Evolutionary conservation across 1,140 invertebrate genomes (phyloP).

Genomic region (Temnothorax longispinosus): DNA sequence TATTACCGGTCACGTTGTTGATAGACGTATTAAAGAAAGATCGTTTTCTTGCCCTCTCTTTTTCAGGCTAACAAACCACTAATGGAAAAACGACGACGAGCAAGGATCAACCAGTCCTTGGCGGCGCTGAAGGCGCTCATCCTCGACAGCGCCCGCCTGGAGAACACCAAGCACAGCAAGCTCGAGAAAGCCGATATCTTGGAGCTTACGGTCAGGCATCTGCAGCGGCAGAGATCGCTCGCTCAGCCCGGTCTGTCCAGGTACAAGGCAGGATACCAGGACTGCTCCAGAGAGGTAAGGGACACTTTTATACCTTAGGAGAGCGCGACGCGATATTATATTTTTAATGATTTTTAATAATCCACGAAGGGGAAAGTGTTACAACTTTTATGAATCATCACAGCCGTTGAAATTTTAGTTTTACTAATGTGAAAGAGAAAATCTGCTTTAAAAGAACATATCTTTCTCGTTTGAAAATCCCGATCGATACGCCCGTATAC

Average conservation of each 20-base stretch:
- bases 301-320: neutral
- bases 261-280: conserved; percentile 92
- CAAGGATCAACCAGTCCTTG: conserved; percentile 95
- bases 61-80: conserved; percentile 94
- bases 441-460: neutral
- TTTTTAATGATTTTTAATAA: neutral
- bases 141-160: conserved; percentile 90
- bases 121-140: conserved; percentile 94
- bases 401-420: neutral
- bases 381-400: neutral
- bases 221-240: conserved; percentile 90
- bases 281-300: conserved; percentile 91
- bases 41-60: conserved; percentile 1
- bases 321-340: neutral
- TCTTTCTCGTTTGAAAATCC: neutral
- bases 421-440: neutral
- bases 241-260: conserved; percentile 87
- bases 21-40: neutral
- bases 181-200: conserved; percentile 97
- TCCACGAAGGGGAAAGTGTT: neutral
- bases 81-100: conserved; percentile 95
- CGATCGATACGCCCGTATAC: neutral
- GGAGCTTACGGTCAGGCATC: conserved; percentile 95
- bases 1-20: neutral
- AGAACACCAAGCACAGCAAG: conserved; percentile 91